Conservation (phyloP, 2,888 invertebrate species). For the Eudasyphora cyanicolor region DNA sequence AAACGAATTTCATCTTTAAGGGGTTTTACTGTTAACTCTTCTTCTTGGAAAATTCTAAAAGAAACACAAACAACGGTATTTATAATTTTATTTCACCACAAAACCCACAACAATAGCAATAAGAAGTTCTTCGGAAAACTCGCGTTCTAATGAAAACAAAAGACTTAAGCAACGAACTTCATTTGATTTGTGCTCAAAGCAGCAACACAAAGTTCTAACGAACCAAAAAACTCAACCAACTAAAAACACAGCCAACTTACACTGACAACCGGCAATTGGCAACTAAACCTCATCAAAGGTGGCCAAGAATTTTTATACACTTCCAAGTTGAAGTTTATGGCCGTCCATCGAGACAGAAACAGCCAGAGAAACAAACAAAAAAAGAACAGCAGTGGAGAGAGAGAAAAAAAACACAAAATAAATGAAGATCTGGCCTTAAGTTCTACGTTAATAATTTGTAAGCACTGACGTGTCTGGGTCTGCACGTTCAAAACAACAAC, state of each 20-base stretch:
- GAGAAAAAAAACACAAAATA: slow-evolving; percentile 27
- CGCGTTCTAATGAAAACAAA: slow-evolving; percentile 68
- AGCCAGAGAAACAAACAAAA: slow-evolving; percentile 33
- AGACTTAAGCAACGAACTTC: slow-evolving; percentile 74
- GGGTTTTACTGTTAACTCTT: neutral
- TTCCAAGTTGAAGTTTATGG: slow-evolving; percentile 61
- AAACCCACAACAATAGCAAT: neutral
- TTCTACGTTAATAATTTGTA: slow-evolving; percentile 14
- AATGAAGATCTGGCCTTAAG: slow-evolving; percentile 29
- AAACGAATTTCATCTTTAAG: slow-evolving; percentile 71
- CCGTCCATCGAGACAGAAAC: slow-evolving; percentile 32
- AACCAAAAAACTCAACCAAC: no score
- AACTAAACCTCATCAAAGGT: slow-evolving; percentile 56
- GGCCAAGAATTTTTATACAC: slow-evolving; percentile 63
- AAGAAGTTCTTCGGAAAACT: neutral
- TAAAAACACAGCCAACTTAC: no score
- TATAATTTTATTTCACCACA: slow-evolving; percentile 17
- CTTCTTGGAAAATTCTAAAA: slow-evolving; percentile 45
- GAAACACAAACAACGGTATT: slow-evolving; percentile 16
- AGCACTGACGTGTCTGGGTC: neutral
- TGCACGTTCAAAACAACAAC: neutral
- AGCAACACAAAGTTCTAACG: slow-evolving; percentile 9
- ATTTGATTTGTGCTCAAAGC: slow-evolving; percentile 3
- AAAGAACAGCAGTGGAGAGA: neutral
- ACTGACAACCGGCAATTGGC: slow-evolving; percentile 46